Base-by-base conservation (phyloP, 2,113 vertebrate species). In the Oceanodroma tethys region DNA sequence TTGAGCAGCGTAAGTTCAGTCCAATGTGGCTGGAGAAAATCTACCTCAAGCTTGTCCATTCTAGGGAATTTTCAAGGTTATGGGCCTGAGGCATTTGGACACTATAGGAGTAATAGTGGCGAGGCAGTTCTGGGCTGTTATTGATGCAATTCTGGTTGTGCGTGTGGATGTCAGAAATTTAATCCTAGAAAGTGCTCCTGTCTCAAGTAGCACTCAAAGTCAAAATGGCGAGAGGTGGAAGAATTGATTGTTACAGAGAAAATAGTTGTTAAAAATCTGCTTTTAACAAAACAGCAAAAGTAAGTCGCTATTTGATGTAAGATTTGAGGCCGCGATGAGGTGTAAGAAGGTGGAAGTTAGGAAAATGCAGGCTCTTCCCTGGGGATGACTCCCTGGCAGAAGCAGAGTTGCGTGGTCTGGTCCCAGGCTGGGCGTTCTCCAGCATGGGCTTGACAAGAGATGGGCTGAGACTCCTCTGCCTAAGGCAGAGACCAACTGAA, bases 391-490 rank as follows among this genome's bases (percentile, higher is more conserved):
- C 13, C 27, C 16, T 47, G 23, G 38, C 48, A 80, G 81, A 76
- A 73, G 40, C 34, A 56, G 60, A 68, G 40, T 16, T 45, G 15
- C 50, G 53, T 48, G 19, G 8, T 60, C 58, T 62, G 43, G 10
- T 70, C 63, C 56, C 2, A 1, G 52, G 63, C 27, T 52, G 23
- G 50, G 8, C 3, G 5, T 83, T 81, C 20, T 55, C 15, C 34
- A 27, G 16, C 0, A 0, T 30, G 32, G 25, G 36, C 20, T 56
- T 75, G 56, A 18, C 0, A 5, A 80, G 63, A 60, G 48, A 21
- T n/a, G 47, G 30, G 42, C 50, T 73, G 42, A 91, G 42, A 36
- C 23, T 70, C 26, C 59, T 70, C 22, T 85, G 22, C 87, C 27
- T 48, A 52, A 92, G 48, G 27, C 56, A 48, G 62, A 90, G 47